These are phyloP conservation scores for Pogona vitticeps DNA, from an alignment of 2,113 vertebrate species.

Conservation along the genomic window DNA sequence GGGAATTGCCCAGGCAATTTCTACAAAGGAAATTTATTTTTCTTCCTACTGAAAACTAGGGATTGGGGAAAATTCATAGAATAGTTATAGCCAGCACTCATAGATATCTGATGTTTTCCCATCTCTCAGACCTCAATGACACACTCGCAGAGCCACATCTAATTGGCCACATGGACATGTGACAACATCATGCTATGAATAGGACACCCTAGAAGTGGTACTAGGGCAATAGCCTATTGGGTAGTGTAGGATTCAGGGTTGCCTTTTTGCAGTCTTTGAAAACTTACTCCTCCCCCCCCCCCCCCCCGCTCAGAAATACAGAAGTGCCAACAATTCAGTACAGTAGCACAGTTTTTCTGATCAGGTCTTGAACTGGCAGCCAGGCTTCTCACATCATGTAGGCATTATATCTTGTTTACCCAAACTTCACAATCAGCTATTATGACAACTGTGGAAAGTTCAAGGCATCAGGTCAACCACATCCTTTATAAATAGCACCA, in stretches of 20 bases:
- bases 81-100: too few relatives aligned
- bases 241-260: neutral
- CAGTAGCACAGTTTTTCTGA: neutral
- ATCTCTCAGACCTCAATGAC: neutral
- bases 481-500: slow-evolving; percentile 28
- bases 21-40: neutral
- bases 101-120: too few relatives aligned
- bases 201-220: neutral
- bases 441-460: slow-evolving; percentile 5
- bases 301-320: neutral
- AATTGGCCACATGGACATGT: neutral
- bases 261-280: neutral
- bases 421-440: neutral
- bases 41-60: neutral
- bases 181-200: neutral
- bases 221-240: neutral
- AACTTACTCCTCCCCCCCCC: neutral
- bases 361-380: neutral
- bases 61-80: neutral
- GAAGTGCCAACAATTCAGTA: neutral
- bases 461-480: neutral
- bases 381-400: neutral
- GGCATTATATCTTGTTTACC: slow-evolving; percentile 4
- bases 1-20: neutral
- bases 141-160: neutral